These are phyloP conservation scores for Geophilus truncorum DNA, from an alignment of 2,888 invertebrate genomes.

Conservation along the genomic window DNA sequence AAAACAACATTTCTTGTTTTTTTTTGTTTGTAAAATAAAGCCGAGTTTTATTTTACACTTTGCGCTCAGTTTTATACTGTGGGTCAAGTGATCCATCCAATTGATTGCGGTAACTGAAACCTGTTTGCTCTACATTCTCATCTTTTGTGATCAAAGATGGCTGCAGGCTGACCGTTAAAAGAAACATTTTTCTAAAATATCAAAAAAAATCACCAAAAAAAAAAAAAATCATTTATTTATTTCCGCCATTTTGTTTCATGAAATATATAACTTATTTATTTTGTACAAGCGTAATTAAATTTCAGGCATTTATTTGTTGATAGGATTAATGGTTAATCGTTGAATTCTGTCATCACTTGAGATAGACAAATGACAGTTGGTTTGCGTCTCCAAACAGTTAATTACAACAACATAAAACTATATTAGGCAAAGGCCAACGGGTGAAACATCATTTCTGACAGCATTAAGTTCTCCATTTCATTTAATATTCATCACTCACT, in stretches of 20 bases:
- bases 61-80: too few species aligned
- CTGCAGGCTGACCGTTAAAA: too few species aligned
- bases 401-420: neutral
- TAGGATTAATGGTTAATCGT: slow-evolving; percentile 1
- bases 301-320: neutral
- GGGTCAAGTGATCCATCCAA: too few species aligned
- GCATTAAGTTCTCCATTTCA: neutral
- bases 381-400: neutral
- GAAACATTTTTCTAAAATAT: too few species aligned
- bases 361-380: slow-evolving; percentile 3
- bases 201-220: too few species aligned
- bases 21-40: too few species aligned
- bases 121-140: too few species aligned
- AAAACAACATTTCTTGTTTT: too few species aligned
- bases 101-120: too few species aligned
- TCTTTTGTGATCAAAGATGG: too few species aligned
- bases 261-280: neutral
- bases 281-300: neutral
- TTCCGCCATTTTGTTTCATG: neutral
- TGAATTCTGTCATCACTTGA: slow-evolving; percentile 3
- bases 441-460: slow-evolving; percentile 10
- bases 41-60: too few species aligned
- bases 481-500: neutral
- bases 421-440: slow-evolving; percentile 1
- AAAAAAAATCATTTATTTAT: too few species aligned